Evolutionary conservation across 1,140 invertebrate species (phyloP).

Genomic region (Drosophila ercepeae): DNA sequence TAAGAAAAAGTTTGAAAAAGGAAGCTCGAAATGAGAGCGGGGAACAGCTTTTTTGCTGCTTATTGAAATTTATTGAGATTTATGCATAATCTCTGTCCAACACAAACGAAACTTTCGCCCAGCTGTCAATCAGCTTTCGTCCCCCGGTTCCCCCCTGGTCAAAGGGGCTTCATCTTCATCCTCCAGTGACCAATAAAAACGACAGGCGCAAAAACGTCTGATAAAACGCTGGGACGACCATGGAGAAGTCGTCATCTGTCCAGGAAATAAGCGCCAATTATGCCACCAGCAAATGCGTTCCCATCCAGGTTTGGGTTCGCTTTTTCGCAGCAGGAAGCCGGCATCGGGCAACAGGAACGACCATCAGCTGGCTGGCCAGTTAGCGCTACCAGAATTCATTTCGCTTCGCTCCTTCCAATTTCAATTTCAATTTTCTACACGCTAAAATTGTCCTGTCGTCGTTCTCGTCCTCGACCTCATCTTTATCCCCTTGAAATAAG

Average conservation of each 20-base stretch:
- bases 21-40: slow-evolving; percentile 8
- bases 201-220: slow-evolving; percentile 71
- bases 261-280: slow-evolving; percentile 83
- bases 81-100: slow-evolving; percentile 69
- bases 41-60: slow-evolving; percentile 60
- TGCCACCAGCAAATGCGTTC: slow-evolving; percentile 79
- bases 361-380: slow-evolving; percentile 62
- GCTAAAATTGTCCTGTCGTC: slow-evolving; percentile 67
- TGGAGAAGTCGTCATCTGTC: slow-evolving; percentile 63
- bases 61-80: slow-evolving; percentile 82
- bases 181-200: slow-evolving; percentile 77
- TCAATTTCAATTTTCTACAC: slow-evolving; percentile 74
- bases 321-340: slow-evolving; percentile 69
- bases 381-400: slow-evolving; percentile 77
- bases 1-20: slow-evolving; percentile 50
- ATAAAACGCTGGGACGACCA: slow-evolving; percentile 66
- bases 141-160: no score
- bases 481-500: not conserved
- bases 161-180: slow-evolving; percentile 32
- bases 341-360: no score
- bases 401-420: slow-evolving; percentile 77
- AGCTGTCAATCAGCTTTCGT: slow-evolving; percentile 82
- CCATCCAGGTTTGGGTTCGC: slow-evolving; percentile 36
- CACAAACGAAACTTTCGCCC: slow-evolving; percentile 51
- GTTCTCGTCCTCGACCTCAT: slow-evolving; percentile 19